A percentile compares a stretch with the other conserved stretches of the same genome.
phyloP scores from a whole-genome alignment of 1,140 invertebrate genomes.

The Gonioctena quinquepunctata region DNA sequence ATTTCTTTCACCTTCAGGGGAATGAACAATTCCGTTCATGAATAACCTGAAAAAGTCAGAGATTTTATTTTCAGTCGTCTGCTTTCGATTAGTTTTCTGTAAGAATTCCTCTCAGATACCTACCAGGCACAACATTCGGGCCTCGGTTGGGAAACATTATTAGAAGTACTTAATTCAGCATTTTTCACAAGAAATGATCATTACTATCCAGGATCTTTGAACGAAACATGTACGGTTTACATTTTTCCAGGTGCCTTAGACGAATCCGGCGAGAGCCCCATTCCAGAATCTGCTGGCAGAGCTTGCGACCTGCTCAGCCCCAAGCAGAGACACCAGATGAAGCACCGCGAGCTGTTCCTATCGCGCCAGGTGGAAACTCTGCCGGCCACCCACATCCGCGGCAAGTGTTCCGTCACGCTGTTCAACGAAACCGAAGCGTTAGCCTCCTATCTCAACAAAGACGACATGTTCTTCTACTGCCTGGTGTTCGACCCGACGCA shows the following conservation, averaged over 20 bases:
- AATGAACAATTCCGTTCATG: no score
- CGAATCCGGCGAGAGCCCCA: slow-evolving; percentile 56
- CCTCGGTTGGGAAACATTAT: no score
- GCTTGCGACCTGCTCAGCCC: slow-evolving; percentile 58
- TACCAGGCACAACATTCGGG: no score
- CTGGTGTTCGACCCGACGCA: slow-evolving; percentile 98
- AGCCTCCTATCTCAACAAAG: slow-evolving; percentile 94
- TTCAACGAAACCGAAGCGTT: slow-evolving; percentile 98
- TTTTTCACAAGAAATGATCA: no score
- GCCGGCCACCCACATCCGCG: slow-evolving; percentile 97
- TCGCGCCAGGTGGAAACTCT: slow-evolving; percentile 97
- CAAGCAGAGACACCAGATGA: slow-evolving; percentile 91
- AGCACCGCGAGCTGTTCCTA: slow-evolving; percentile 96
- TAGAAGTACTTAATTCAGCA: no score
- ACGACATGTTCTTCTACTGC: slow-evolving; percentile 99
- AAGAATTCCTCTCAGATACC: no score
- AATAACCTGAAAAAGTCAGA: no score
- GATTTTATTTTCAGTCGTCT: no score
- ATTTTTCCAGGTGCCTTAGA: slow-evolving; percentile 63
- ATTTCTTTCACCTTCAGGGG: no score
- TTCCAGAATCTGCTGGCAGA: slow-evolving; percentile 39
- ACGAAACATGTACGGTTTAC: no score
- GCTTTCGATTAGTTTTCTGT: no score
- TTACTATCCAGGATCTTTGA: no score
- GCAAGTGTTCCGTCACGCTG: slow-evolving; percentile 97